A percentile compares a stretch with the other conserved stretches of the same genome.
Evolutionary conservation across 2,113 vertebrate genomes (phyloP).

Genomic region (Laticauda colubrina): DNA sequence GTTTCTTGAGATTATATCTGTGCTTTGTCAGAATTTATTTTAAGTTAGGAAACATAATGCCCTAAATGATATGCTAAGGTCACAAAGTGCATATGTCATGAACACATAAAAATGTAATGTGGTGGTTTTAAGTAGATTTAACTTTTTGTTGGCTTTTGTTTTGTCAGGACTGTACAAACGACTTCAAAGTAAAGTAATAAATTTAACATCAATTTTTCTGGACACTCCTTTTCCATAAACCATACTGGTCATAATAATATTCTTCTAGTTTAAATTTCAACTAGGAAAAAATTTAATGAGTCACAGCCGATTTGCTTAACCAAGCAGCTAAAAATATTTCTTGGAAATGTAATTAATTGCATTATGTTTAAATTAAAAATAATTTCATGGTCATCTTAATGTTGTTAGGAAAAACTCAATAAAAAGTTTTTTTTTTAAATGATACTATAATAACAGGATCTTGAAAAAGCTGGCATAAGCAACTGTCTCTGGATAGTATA

Average conservation of each 20-base stretch:
- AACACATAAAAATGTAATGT: constrained; percentile 35
- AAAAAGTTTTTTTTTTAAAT: neutral
- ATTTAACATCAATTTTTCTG: constrained; percentile 43
- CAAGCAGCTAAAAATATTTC: neutral
- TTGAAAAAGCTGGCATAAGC: neutral
- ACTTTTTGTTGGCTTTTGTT: constrained; percentile 44
- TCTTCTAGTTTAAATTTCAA: neutral
- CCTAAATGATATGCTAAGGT: constrained; percentile 47
- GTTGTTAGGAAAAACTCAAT: neutral
- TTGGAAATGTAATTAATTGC: neutral
- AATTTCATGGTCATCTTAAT: neutral
- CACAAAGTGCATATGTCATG: constrained; percentile 48
- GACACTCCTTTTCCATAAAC: constrained; percentile 46
- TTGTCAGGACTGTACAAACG: constrained; percentile 42
- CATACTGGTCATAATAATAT: constrained; percentile 46
- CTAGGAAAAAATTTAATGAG: neutral
- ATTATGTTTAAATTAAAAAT: neutral
- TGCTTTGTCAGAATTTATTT: constrained; percentile 66
- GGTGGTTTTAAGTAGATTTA: constrained; percentile 40
- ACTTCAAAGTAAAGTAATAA: constrained; percentile 44
- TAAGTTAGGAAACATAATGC: constrained; percentile 54
- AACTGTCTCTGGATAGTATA: neutral
- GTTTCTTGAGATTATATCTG: constrained; percentile 62
- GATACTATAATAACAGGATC: neutral
- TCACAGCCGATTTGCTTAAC: constrained; percentile 7